These are phyloP conservation scores for Crocuta crocuta DNA, from an alignment of 2,113 vertebrate species.

Conservation along the genomic window DNA sequence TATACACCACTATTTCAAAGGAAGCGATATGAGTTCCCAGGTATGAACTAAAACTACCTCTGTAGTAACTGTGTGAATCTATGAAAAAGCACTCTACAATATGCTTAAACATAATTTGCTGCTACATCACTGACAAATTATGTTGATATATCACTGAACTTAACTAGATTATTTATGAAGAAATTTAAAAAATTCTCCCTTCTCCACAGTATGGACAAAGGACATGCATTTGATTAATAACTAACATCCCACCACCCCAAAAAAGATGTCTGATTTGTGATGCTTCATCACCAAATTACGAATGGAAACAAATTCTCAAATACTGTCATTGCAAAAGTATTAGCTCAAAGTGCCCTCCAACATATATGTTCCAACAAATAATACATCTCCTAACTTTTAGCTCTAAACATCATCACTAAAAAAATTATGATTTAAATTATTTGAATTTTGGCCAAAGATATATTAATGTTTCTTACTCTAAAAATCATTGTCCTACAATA, in stretches of 20 bases:
- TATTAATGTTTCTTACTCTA: conserved; percentile 1
- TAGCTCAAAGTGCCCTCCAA: background rate
- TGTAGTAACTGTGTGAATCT: background rate
- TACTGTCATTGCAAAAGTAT: background rate
- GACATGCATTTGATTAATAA: background rate
- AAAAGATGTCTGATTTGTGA: background rate
- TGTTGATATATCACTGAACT: background rate
- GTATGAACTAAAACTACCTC: background rate
- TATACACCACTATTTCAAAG: background rate
- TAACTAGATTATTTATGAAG: background rate
- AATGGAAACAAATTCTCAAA: conserved; percentile 12
- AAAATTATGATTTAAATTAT: background rate
- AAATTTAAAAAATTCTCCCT: background rate
- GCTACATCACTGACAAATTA: background rate
- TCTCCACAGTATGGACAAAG: conserved; percentile 11
- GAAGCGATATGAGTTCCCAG: background rate
- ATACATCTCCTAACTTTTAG: background rate
- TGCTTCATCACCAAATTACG: conserved; percentile 13
- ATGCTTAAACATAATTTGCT: background rate
- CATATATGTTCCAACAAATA: background rate
- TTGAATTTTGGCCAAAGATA: background rate
- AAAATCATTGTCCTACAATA: background rate
- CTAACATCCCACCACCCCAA: background rate
- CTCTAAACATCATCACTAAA: conserved; percentile 31
- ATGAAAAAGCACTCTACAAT: background rate